These are phyloP conservation scores for Heliconius hewitsoni DNA, from an alignment of 1,140 invertebrate species.

Conservation along the genomic window DNA sequence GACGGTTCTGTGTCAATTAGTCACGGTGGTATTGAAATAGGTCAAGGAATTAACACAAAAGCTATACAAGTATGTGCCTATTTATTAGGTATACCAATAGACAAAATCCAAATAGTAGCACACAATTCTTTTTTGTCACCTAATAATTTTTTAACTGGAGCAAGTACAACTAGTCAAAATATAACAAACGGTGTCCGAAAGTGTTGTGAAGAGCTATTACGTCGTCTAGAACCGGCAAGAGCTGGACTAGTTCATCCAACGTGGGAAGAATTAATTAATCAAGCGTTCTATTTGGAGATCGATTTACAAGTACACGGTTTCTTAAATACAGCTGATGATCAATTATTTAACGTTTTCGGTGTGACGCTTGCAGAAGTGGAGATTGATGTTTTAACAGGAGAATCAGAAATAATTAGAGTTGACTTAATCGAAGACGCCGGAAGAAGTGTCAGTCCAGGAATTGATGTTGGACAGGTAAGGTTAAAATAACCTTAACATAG, in stretches of 20 bases:
- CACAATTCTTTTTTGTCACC: conserved; percentile 82
- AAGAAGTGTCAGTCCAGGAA: conserved; percentile 86
- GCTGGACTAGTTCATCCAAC: conserved; percentile 80
- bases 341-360: conserved; percentile 83
- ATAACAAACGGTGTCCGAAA: conserved; percentile 46
- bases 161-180: conserved; percentile 73
- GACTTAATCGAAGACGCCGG: conserved; percentile 89
- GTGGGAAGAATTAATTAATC: conserved; percentile 84
- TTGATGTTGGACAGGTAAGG: conserved; percentile 90
- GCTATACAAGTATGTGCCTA: conserved; percentile 87
- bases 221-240: conserved; percentile 82
- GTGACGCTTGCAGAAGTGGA: conserved; percentile 85
- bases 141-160: conserved; percentile 83
- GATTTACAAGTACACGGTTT: conserved; percentile 84
- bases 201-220: conserved; percentile 71
- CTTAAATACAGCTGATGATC: conserved; percentile 76
- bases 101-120: conserved; percentile 85
- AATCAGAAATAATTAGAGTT: conserved; percentile 84
- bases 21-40: conserved; percentile 83
- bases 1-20: conserved; percentile 89
- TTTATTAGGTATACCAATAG: conserved; percentile 85
- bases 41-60: conserved; percentile 84
- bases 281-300: conserved; percentile 80
- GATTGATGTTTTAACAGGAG: conserved; percentile 89
- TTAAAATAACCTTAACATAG: neutral